Evolutionary conservation across 2,888 invertebrate genomes (phyloP), one percentile per base, ranked within the genome.

Genomic region (Tenthredo notha): DNA sequence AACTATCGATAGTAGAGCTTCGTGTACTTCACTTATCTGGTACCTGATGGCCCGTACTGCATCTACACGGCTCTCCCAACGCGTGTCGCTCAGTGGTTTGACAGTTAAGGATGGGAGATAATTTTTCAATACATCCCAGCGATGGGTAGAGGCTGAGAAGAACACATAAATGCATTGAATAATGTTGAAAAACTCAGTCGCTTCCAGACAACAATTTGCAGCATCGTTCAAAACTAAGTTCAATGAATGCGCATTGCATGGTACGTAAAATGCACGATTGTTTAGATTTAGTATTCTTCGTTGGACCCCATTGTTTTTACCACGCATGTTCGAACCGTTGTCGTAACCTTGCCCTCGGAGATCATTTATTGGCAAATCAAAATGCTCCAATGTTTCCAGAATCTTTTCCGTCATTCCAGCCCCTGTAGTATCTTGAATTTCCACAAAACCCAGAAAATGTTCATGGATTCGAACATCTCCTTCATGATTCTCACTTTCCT

Each of bases 141-240:
- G 86, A 85, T 88, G 83, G 86, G 87, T 86, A 84, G 90, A 91
- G 86, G 86, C 88, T 80, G 86, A 86, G 84, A 88, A 87, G 18
- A 87, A 61, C 58, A 78, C 85, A 40, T 67, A 88, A 54, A 90
- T 86, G 87, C 89, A 89, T 86, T 90, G 89, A 86, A 91, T 87
- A 87, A 91, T 85, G 37, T 87, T 90, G 87, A 91, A 92, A 87
- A 91, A 91, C 89, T 89, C 88, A 85, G 90, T 89, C 33, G 90
- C 89, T 89, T 90, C 88, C 85, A 90, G 88, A 9, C 88, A 90
- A 40, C 88, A 88, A 85, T 87, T 25, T 21, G 74, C 83, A 40
- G 74, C 74, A 61, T 85, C 83, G 43, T 21, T 50, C 25, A 85
- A 15, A 21, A 85, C 83, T 33, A 85, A 47, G 37, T 85, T 85